A percentile compares a stretch with the other conserved stretches of the same genome.
phyloP scores from a whole-genome alignment of 2,888 invertebrate species.

The Phania funesta region DNA sequence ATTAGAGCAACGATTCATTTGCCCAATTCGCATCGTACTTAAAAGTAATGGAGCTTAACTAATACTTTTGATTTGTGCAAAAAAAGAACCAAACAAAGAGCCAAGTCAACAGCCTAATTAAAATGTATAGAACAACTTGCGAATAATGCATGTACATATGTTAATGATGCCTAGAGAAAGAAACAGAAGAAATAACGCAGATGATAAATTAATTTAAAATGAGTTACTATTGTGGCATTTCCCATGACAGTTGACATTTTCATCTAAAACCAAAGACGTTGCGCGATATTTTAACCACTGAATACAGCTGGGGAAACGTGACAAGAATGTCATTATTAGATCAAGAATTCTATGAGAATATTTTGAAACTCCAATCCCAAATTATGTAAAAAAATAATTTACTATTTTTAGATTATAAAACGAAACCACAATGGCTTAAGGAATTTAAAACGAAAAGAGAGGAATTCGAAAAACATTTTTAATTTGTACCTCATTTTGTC shows the following conservation, averaged over 20 bases:
- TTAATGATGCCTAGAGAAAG: too few species aligned
- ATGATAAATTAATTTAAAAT: constrained; percentile 27
- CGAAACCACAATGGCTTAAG: neutral
- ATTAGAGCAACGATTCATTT: constrained; percentile 40
- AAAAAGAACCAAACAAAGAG: too few species aligned
- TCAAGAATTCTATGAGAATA: constrained; percentile 4
- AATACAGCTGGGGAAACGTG: constrained; percentile 24
- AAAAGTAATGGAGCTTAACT: neutral
- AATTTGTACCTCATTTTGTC: too few species aligned
- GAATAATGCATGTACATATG: too few species aligned
- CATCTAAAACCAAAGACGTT: constrained; percentile 16
- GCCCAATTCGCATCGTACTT: neutral
- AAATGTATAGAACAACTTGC: too few species aligned
- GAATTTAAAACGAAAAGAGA: neutral
- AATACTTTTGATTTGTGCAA: too few species aligned
- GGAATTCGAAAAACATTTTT: neutral
- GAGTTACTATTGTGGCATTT: constrained; percentile 1
- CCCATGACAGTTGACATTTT: constrained; percentile 64
- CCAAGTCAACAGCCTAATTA: too few species aligned
- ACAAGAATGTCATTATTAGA: constrained; percentile 29
- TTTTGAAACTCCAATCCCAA: neutral
- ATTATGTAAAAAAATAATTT: neutral
- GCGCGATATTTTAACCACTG: constrained; percentile 26
- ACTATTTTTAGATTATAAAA: neutral
- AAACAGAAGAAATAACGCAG: neutral